Conservation (phyloP, 1,140 invertebrate genomes). For the Ruditapes philippinarum region DNA sequence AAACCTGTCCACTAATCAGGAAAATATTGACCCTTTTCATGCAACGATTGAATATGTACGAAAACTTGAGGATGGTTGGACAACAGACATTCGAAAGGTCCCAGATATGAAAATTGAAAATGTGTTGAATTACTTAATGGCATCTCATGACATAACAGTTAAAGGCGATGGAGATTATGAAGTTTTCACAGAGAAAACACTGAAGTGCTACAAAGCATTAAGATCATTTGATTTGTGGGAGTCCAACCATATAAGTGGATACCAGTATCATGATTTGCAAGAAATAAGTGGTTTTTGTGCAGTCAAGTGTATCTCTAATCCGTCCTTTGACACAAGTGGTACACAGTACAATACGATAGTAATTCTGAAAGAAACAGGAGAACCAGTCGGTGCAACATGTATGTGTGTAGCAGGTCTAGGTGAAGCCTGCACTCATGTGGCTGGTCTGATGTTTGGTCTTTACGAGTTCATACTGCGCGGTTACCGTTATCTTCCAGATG, state of each 20-base stretch:
- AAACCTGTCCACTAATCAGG: conserved; percentile 15
- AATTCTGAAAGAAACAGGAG: conserved; percentile 9
- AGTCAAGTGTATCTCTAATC: conserved; percentile 31
- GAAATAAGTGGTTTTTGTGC: conserved; percentile 29
- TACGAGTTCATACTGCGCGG: not conserved
- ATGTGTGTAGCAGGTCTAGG: conserved; percentile 23
- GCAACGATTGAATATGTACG: not conserved
- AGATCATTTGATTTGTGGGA: conserved; percentile 43
- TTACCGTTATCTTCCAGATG: conserved; percentile 8
- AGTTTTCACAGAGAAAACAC: not conserved
- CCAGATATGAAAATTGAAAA: conserved; percentile 14
- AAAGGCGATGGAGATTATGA: not conserved
- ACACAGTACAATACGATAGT: conserved; percentile 41
- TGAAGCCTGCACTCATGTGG: conserved; percentile 34
- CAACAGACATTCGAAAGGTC: conserved; percentile 24
- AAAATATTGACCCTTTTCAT: conserved; percentile 17
- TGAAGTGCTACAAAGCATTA: conserved; percentile 12
- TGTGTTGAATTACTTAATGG: not conserved
- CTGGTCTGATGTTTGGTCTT: conserved; percentile 22
- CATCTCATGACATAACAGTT: conserved; percentile 32
- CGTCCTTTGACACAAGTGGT: conserved; percentile 44
- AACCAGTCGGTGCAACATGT: conserved; percentile 22
- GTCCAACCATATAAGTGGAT: conserved; percentile 34
- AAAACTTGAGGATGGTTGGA: conserved; percentile 7
- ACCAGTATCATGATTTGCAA: not conserved